Evolutionary conservation across 2,797 vertebrate genomes (phyloP), one percentile per base, ranked within the genome.

Genomic region (Lepus townsendii): DNA sequence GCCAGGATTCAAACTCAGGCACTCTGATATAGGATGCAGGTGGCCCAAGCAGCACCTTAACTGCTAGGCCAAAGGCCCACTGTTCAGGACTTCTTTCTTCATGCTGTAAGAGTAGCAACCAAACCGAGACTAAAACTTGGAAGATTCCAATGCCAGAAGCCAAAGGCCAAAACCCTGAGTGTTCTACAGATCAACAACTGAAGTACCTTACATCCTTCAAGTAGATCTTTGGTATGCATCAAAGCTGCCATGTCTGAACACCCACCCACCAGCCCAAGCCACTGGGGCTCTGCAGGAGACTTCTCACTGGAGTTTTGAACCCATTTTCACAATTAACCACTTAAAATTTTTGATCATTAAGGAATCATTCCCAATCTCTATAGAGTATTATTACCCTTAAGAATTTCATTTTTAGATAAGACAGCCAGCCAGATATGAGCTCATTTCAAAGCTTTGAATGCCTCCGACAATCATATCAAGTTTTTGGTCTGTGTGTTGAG

Each of bases 351-450:
- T 94, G 27, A 35, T 78, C 65, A 86, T 95, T 57, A 65, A 92
- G 35, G 38, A 95, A 93, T 93, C 35, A 77, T 20, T 63, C 69
- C n/a, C 30, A 60, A 19, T 47, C 68, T 57, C 68, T 84, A 68
- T 52, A 95, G 57, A 93, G 26, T 79, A 88, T 57, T 95, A 76
- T 92, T 93, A 85, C 26, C 54, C 72, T 95, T 92, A 88, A 83
- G 62, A 93, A 82, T 73, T 93, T 20, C n/a, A 75, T 42, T 79
- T 91, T 87, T 57, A 14, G 30, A 52, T 87, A 73, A 88, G 69
- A 94, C 66, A 84, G 63, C n/a, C 78, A 72, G 38, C 69, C 82
- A 90, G 65, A 82, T 85, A 27, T 86, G 65, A 86, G 22, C 32
- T 95, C 52, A 75, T 90, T 84, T 91, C 76, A 75, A 77, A 79